Percentiles rank a stretch among this genome's conserved stretches.
Evolutionary conservation across 2,888 invertebrate genomes (phyloP).

Genomic region (Cheilosia vulpina): DNA sequence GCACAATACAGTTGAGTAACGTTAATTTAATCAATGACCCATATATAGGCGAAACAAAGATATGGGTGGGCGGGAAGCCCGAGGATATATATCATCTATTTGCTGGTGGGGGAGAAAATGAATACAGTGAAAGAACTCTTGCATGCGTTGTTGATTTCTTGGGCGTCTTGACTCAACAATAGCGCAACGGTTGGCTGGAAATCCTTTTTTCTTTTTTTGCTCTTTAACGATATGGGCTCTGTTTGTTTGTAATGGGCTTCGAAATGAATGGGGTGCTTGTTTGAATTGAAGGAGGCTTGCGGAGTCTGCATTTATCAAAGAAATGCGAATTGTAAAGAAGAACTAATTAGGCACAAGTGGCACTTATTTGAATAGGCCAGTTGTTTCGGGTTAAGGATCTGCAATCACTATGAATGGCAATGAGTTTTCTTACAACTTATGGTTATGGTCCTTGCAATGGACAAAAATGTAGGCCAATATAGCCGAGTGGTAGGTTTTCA

Average conservation of each 20-base stretch:
- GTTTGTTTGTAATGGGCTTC: conserved; percentile 13
- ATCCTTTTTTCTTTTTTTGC: not conserved
- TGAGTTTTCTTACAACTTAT: too few species aligned
- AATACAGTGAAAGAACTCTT: not conserved
- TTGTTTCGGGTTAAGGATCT: not conserved
- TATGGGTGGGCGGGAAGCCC: not conserved
- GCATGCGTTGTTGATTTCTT: conserved; percentile 26
- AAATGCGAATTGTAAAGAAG: not conserved
- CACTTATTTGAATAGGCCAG: not conserved
- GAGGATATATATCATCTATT: not conserved
- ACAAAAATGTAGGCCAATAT: too few species aligned
- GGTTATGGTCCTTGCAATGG: too few species aligned
- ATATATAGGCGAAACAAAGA: not conserved
- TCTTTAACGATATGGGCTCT: conserved; percentile 20
- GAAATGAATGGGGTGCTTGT: not conserved
- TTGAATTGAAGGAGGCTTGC: not conserved
- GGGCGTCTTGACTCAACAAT: conserved; percentile 17
- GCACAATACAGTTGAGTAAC: conserved; percentile 33
- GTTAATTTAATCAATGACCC: conserved; percentile 45
- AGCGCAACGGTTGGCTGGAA: conserved; percentile 9
- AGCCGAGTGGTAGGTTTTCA: too few species aligned
- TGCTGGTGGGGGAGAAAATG: not conserved
- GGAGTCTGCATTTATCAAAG: not conserved
- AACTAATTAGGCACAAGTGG: conserved; percentile 4
- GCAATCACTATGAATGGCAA: too few species aligned